Conservation (phyloP, 2,888 invertebrate genomes). For the Maniola hyperantus region DNA sequence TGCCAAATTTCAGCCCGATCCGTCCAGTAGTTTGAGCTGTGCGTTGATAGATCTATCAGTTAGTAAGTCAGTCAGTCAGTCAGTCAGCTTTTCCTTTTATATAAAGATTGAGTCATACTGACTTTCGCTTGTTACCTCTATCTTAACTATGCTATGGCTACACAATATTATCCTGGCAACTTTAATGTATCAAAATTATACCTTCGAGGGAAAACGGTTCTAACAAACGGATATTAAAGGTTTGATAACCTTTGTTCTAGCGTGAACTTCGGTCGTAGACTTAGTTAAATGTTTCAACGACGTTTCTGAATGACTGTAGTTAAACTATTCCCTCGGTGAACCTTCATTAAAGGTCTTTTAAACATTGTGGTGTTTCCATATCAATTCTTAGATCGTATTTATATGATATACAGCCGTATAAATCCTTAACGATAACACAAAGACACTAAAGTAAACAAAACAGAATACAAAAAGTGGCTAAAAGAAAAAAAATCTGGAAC, state of each 20-base stretch:
- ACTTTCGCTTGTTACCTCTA: neutral
- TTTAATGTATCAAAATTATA: conserved; percentile 27
- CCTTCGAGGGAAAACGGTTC: conserved; percentile 25
- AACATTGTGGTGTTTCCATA: neutral
- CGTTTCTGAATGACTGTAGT: conserved; percentile 31
- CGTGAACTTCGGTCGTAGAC: conserved; percentile 31
- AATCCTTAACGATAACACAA: too few species aligned
- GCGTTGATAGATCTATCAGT: too few species aligned
- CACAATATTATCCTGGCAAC: conserved; percentile 11
- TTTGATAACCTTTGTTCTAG: conserved; percentile 34
- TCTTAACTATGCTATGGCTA: neutral
- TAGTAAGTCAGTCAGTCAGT: too few species aligned
- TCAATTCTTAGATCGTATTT: neutral
- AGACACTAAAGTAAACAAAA: too few species aligned
- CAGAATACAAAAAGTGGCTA: too few species aligned
- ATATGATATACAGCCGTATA: too few species aligned
- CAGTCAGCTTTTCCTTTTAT: too few species aligned
- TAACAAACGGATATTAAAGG: conserved; percentile 29
- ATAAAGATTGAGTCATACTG: neutral
- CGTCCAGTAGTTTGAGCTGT: too few species aligned
- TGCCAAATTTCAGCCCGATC: too few species aligned
- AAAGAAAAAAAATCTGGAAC: too few species aligned
- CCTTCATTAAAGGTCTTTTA: conserved; percentile 14
- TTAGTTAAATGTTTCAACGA: conserved; percentile 35
- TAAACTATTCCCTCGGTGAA: conserved; percentile 20